A percentile compares a stretch with the other conserved stretches of the same genome.
These are phyloP conservation scores for Drosophila punjabiensis DNA, from an alignment of 1,140 invertebrate species.

Conservation along the genomic window DNA sequence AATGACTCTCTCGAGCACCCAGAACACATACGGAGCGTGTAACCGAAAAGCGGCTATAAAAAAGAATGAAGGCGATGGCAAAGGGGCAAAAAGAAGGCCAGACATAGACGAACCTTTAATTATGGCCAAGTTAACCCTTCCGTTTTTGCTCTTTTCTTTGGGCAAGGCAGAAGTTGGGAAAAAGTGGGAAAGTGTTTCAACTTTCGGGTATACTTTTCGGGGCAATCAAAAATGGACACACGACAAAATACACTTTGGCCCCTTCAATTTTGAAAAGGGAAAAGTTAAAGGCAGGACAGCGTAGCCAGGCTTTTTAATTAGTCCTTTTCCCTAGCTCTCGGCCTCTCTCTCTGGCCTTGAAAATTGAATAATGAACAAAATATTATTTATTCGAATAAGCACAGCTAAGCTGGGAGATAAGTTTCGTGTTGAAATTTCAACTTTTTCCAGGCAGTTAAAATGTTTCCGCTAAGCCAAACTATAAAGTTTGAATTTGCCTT, in stretches of 20 bases:
- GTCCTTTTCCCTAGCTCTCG: slow-evolving; percentile 42
- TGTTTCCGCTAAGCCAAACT: slow-evolving; percentile 20
- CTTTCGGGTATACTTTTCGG: slow-evolving; percentile 56
- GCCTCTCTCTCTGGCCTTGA: slow-evolving; percentile 2
- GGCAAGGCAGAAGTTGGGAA: slow-evolving; percentile 42
- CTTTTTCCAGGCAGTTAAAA: slow-evolving; percentile 4
- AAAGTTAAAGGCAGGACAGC: slow-evolving; percentile 30
- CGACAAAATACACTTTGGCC: slow-evolving; percentile 17
- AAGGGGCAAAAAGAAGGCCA: slow-evolving; percentile 31
- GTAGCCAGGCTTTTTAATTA: slow-evolving; percentile 70
- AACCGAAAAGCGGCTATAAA: slow-evolving; percentile 27
- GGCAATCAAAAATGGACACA: slow-evolving; percentile 66
- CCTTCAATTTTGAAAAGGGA: slow-evolving; percentile 20
- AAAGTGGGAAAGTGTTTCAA: slow-evolving; percentile 43
- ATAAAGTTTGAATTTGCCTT: slow-evolving; percentile 27
- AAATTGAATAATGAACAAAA: slow-evolving; percentile 27
- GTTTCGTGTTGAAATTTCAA: slow-evolving; percentile 20
- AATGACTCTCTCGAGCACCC: slow-evolving; percentile 75
- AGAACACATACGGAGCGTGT: slow-evolving; percentile 62
- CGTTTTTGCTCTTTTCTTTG: slow-evolving; percentile 23
- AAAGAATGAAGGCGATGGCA: slow-evolving; percentile 8
- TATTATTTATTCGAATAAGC: slow-evolving; percentile 21
- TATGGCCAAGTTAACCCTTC: slow-evolving; percentile 65
- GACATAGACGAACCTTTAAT: slow-evolving; percentile 71
- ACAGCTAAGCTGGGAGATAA: slow-evolving; percentile 12